Percentiles rank a stretch among this genome's conserved stretches.
Conservation (phyloP, 2,888 invertebrate species). For the Latrodectus hesperus region DNA sequence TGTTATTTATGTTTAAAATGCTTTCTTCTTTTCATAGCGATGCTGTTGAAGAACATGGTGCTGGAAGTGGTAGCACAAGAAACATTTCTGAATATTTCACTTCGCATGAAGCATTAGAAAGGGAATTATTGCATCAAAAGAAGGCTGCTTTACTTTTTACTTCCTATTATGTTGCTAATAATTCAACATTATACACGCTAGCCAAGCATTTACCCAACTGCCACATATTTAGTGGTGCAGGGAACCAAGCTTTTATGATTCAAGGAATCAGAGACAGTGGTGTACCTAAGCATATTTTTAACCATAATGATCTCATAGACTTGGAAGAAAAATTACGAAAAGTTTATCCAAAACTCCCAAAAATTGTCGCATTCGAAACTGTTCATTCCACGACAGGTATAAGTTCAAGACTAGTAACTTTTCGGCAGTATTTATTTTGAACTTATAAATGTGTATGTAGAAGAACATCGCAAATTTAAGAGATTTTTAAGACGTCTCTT, state of each 20-base stretch:
- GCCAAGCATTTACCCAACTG: conserved; percentile 90
- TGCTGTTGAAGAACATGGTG: conserved; percentile 88
- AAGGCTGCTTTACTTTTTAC: conserved; percentile 93
- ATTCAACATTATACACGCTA: conserved; percentile 94
- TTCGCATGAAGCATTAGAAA: conserved; percentile 90
- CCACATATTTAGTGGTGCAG: conserved; percentile 95
- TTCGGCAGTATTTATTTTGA: too few relatives aligned
- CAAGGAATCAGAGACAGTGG: conserved; percentile 95
- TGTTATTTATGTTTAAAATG: too few relatives aligned
- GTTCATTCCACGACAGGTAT: conserved; percentile 96
- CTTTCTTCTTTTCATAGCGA: conserved; percentile 76
- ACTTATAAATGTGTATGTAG: too few relatives aligned
- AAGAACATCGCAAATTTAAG: too few relatives aligned
- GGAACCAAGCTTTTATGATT: conserved; percentile 99
- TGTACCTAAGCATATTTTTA: conserved; percentile 93
- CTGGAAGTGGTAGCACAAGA: conserved; percentile 95
- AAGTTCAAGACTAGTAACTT: conserved; percentile 9
- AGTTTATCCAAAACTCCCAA: conserved; percentile 85
- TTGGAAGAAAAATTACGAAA: conserved; percentile 84
- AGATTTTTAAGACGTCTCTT: too few relatives aligned
- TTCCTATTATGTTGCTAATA: conserved; percentile 96
- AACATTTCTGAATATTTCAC: conserved; percentile 95
- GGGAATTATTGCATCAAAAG: conserved; percentile 90
- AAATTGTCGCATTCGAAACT: conserved; percentile 98
- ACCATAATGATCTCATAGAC: conserved; percentile 93